Percentiles rank a stretch among this genome's conserved stretches.
These are phyloP conservation scores for Eueides isabella DNA, from an alignment of 1,140 invertebrate species.

Conservation along the genomic window DNA sequence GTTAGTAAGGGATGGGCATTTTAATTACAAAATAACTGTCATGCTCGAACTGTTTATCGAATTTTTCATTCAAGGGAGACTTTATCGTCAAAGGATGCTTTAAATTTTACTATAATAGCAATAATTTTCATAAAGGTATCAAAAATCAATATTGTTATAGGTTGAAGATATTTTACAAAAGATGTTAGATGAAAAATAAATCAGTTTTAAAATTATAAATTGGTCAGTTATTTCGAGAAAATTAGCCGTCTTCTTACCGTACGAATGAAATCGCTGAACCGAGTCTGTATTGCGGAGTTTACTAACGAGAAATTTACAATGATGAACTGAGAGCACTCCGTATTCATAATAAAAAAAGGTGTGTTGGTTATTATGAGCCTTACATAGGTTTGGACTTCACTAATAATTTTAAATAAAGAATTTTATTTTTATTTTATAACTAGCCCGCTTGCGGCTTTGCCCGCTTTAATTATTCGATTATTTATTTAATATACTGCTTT, in stretches of 20 bases:
- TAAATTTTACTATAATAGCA: constrained; percentile 45
- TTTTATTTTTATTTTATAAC: neutral
- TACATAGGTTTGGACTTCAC: neutral
- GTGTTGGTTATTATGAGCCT: constrained; percentile 42
- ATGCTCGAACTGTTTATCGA: constrained; percentile 48
- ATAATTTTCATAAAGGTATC: constrained; percentile 32
- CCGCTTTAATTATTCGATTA: too few species aligned
- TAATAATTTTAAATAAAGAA: neutral
- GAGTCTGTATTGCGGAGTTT: constrained; percentile 68
- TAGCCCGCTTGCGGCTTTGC: too few species aligned
- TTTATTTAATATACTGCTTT: too few species aligned
- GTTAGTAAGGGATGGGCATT: constrained; percentile 52
- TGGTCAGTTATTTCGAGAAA: constrained; percentile 64
- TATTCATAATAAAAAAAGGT: constrained; percentile 57
- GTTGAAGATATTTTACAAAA: neutral
- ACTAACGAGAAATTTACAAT: constrained; percentile 73
- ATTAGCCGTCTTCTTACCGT: constrained; percentile 61
- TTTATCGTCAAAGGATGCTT: constrained; percentile 52
- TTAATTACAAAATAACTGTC: constrained; percentile 70
- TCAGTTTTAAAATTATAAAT: constrained; percentile 38
- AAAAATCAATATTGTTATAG: constrained; percentile 30
- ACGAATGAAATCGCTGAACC: constrained; percentile 68
- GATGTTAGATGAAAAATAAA: constrained; percentile 24
- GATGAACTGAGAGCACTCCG: constrained; percentile 62
- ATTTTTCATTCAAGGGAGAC: constrained; percentile 55